Evolutionary conservation across 1,140 invertebrate species (phyloP), one percentile per base, ranked within the genome.

Genomic region (Panulirus ornatus): DNA sequence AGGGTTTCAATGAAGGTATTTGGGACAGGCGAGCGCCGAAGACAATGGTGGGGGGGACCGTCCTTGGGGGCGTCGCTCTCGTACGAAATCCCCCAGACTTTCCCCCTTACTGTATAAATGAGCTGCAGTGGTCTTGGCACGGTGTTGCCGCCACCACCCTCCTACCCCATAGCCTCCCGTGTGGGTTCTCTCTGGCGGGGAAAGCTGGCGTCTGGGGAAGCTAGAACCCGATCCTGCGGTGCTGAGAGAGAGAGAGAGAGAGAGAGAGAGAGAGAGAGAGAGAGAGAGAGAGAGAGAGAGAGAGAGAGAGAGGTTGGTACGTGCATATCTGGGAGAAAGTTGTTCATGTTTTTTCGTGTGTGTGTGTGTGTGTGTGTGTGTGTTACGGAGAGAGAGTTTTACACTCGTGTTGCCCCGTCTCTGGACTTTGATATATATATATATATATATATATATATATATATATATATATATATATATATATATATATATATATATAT

Each of bases 251-350:
- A 54, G 47, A 82, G 47, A 82, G 79, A 54, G 79, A 82, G 47
- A 82, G 47, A 54, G 79, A 82, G 79, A 82, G 47, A 82, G 79
- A 82, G 79, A 58, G 47, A 82, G 42, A 54, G 27, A 82, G 30
- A 82, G 54, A 58, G 54, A 40, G 54, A 70, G 54, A 63, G 38
- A 66, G 44, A 84, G 58, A 51, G 81, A 84, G 40, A 70, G 81
- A 84, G 63, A 66, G n/a, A n/a, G n/a, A n/a, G n/a, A n/a, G n/a
- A n/a, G n/a, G n/a, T n/a, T n/a, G n/a, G n/a, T n/a, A n/a, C 34
- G n/a, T 58, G 11, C 11, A 58, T 11, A 58, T 11, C 11, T 58
- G 22, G 51, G 11, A 22, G 22, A 58, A 58, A 22, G 11, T 11
- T 11, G 11, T 11, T 11, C 11, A 58, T 22, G 11, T 11, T 58